These are phyloP conservation scores for Actinia tenebrosa DNA, from an alignment of 64 coral and sea anemone species.

Conservation along the genomic window DNA sequence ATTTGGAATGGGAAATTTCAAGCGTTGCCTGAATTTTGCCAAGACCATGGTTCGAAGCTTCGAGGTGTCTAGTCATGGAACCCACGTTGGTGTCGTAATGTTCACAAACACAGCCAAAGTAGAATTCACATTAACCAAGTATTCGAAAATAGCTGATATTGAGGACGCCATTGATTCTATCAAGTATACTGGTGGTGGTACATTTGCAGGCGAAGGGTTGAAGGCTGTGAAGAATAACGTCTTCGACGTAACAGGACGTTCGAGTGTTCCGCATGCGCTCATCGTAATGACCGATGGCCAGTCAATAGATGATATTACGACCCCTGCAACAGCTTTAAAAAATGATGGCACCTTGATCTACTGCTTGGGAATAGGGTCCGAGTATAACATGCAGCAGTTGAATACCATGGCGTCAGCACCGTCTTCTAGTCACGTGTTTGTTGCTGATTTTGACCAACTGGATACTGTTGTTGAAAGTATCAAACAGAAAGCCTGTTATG, in stretches of 20 bases:
- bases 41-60: constrained; percentile 21
- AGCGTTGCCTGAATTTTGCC: constrained; percentile 13
- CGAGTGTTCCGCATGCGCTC: neutral
- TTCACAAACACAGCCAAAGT: neutral
- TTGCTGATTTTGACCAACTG: constrained; percentile 32
- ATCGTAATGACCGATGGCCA: constrained; percentile 28
- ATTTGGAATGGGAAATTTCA: constrained; percentile 30
- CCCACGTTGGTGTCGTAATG: constrained; percentile 32
- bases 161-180: neutral
- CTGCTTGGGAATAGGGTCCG: constrained; percentile 10
- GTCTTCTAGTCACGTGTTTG: constrained; percentile 37
- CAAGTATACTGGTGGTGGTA: neutral
- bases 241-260: neutral
- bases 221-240: neutral
- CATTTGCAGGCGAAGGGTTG: neutral
- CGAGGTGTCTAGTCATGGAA: constrained; percentile 6
- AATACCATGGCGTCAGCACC: constrained; percentile 48
- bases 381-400: constrained; percentile 23
- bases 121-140: neutral
- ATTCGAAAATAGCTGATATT: neutral
- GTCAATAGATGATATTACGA: neutral
- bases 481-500: constrained; percentile 34
- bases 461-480: constrained; percentile 29
- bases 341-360: neutral
- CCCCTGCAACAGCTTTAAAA: neutral